Conservation (phyloP, 2,113 vertebrate species). For the Rhinoderma darwinii region DNA sequence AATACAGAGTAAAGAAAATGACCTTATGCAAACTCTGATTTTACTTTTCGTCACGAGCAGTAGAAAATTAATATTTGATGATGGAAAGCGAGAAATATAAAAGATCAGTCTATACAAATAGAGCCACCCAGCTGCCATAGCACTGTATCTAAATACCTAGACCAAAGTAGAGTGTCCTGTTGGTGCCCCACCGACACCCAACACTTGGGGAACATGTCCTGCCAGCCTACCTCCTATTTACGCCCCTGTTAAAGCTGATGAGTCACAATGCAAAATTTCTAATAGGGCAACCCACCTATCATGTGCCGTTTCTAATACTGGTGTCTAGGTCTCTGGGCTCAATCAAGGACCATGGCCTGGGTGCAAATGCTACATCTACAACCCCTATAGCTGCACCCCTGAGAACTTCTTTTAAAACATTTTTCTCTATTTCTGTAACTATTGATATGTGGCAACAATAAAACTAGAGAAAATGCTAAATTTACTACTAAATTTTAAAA, state of each 20-base stretch:
- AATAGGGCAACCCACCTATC: background rate
- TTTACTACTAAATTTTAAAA: background rate
- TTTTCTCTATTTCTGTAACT: background rate
- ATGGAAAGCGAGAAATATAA: background rate
- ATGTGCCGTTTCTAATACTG: background rate
- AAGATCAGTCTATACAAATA: background rate
- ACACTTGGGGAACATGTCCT: background rate
- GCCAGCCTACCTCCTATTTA: background rate
- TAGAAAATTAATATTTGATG: background rate
- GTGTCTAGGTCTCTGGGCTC: background rate
- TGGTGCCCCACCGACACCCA: background rate
- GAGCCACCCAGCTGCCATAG: background rate
- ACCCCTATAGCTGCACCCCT: too few relatives aligned
- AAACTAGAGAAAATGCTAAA: background rate
- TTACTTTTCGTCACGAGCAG: background rate
- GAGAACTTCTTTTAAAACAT: too few relatives aligned
- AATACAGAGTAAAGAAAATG: constrained; percentile 46
- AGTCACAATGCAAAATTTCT: background rate
- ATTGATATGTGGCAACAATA: background rate
- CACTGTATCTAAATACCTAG: background rate
- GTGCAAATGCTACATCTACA: background rate
- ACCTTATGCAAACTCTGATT: constrained; percentile 38
- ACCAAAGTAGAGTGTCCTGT: background rate
- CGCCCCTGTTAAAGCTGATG: background rate
- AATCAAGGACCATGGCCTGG: too few relatives aligned